Base-by-base conservation (phyloP, 2,113 vertebrate species). In the Salvelinus namaycush region DNA sequence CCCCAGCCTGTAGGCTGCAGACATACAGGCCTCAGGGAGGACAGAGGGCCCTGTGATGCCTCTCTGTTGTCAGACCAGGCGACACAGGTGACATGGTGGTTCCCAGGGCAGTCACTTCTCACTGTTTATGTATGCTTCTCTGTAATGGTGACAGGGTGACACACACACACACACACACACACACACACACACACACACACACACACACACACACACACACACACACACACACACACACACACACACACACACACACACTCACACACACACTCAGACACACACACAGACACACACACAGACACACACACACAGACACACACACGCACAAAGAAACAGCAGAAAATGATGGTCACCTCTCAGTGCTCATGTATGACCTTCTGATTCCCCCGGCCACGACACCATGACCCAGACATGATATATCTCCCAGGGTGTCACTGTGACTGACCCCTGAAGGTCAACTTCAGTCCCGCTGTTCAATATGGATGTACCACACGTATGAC, bases 381-480 rank as follows among this genome's bases (percentile, higher is more conserved):
- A 75, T 70, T 74, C 16, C 14, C 14, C 18, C 31, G 57, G 70
- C 71, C n/a, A 34, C 60, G 62, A 48, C n/a, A 39, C 54, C 69
- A 72, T 65, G 68, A 57, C 76, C 83, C 78, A 75, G 9, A 72
- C 57, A 79, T 49, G 49, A 12, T 22, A 51, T 73, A 54, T 68
- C 76, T 73, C 13, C 51, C 68, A 57, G 64, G 18, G 70, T 75
- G 69, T 69, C 74, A 39, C 24, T 20, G 62, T 44, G 39, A 7
- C 12, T 79, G 34, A 20, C 75, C 11, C 70, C 16, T 1, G 73
- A 83, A 59, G 49, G 49, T 34, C 12, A 31, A 73, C 27, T 24
- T 22, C 6, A 54, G 27, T 54, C 24, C 57, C 65, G n/a, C 65
- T 72, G 74, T 49, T 83, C 54, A 82, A 76, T 68, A 81, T 83